phyloP scores from a whole-genome alignment of 1,140 invertebrate species.

The Drosophila lacteicornis region DNA sequence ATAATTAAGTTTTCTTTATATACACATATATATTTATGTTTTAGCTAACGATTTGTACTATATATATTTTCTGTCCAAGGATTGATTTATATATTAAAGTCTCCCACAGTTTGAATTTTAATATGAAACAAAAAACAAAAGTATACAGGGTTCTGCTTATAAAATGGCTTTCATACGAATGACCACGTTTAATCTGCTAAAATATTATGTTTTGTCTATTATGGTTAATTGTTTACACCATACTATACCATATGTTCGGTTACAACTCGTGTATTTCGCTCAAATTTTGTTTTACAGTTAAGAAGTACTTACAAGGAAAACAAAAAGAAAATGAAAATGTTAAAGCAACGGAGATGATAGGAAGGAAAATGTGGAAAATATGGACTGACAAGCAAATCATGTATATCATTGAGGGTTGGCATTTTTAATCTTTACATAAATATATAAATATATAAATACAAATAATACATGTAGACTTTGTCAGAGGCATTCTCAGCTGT shows the following conservation, averaged over 20 bases:
- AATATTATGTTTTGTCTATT: constrained; percentile 59
- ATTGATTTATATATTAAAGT: constrained; percentile 35
- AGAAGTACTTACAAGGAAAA: constrained; percentile 37
- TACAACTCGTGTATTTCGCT: constrained; percentile 73
- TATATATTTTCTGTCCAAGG: constrained; percentile 47
- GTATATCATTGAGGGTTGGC: constrained; percentile 71
- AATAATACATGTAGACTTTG: constrained; percentile 46
- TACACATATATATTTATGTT: constrained; percentile 64
- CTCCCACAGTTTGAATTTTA: constrained; percentile 54
- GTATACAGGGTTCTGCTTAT: constrained; percentile 77
- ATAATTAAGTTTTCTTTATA: constrained; percentile 76
- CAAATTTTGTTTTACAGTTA: constrained; percentile 73
- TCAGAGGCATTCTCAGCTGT: constrained; percentile 71
- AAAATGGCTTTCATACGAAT: constrained; percentile 53
- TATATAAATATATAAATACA: constrained; percentile 41
- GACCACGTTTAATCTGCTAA: constrained; percentile 44
- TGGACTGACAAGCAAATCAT: constrained; percentile 77
- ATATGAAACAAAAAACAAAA: constrained; percentile 31
- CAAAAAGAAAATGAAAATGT: constrained; percentile 40
- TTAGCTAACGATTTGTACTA: constrained; percentile 61
- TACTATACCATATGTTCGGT: constrained; percentile 50
- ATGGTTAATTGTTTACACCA: constrained; percentile 69
- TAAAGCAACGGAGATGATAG: constrained; percentile 48
- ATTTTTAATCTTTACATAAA: constrained; percentile 48
- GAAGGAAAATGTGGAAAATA: constrained; percentile 45